Evolutionary conservation across 2,797 vertebrate species (phyloP), one percentile per base, ranked within the genome.

Genomic region (Cossypha caffra): DNA sequence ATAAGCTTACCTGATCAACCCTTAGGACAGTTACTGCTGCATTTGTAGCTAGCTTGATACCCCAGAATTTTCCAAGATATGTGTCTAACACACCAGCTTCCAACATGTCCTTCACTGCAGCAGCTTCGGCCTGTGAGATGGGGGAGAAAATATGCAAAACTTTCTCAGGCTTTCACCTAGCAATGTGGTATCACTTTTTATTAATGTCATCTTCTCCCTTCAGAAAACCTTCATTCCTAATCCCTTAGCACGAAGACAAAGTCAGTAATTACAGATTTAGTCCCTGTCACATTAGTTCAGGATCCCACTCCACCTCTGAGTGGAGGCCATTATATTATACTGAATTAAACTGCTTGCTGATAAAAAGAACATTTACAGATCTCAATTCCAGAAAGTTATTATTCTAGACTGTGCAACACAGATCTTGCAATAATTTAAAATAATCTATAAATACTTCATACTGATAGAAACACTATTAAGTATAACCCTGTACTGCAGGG

Each of bases 31-130:
- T 99, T 90, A 99, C 97, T 43, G 99, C 99, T 72, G 99, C 98
- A 26, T 99, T 99, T 76, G 99, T 99, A 69, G 99, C 99, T 97
- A 99, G 96, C 95, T 99, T 99, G 97, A 99, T 98, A 90, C 98
- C 99, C 99, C 99, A 99, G 93, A 98, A 83, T 98, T 99, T 99
- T 74, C 99, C 99, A 95, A 99, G 96, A 82, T 98, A 99, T 0
- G 99, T 99, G 45, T 99, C 99, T 77, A 99, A 37, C 71, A 99
- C 96, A 45, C 98, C 98, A 43, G 97, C 98, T 97, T 99, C 99
- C 72, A 99, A 94, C 99, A 99, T 99, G 96, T 99, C 99, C 93
- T 98, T 99, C 93, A 99, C 94, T 26, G 98, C 98, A 48, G 99
- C 98, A 52, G 98, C 98, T 40, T 99, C 99, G 6, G 98, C 99